Percentiles rank a stretch among this genome's conserved stretches.
phyloP scores from a whole-genome alignment of 1,140 invertebrate species.

The Pectinophora gossypiella region DNA sequence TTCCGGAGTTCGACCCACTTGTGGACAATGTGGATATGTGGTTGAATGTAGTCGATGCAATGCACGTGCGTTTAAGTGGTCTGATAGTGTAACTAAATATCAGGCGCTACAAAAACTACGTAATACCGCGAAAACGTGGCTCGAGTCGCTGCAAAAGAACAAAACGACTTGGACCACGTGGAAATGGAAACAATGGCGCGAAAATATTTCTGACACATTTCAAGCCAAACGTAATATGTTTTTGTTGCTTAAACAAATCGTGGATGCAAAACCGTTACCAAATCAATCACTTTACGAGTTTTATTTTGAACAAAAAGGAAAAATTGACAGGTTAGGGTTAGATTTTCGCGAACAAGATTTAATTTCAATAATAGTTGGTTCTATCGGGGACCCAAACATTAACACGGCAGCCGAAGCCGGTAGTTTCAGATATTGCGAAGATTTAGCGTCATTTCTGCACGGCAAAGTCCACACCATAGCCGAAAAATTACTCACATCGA shows the following conservation, averaged over 20 bases:
- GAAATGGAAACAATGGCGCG: constrained; percentile 7
- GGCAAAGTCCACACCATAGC: neutral
- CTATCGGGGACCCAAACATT: constrained; percentile 6
- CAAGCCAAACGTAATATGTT: constrained; percentile 7
- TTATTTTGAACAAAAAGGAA: constrained; percentile 5
- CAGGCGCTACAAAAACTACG: no score
- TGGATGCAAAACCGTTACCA: neutral
- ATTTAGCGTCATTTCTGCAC: constrained; percentile 14
- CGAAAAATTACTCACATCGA: neutral
- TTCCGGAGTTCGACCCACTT: constrained; percentile 8
- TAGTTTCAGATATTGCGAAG: constrained; percentile 10
- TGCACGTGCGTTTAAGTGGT: constrained; percentile 3
- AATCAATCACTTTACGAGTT: constrained; percentile 10
- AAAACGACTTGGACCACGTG: constrained; percentile 3
- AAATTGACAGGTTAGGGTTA: neutral
- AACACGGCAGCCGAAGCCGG: constrained; percentile 9
- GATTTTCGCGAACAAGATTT: constrained; percentile 3
- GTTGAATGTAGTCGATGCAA: constrained; percentile 6
- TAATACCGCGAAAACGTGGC: constrained; percentile 4
- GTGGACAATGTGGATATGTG: constrained; percentile 7
- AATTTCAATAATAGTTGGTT: constrained; percentile 3
- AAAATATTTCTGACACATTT: neutral
- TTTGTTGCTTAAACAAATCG: constrained; percentile 1
- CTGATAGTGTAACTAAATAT: constrained; percentile 3
- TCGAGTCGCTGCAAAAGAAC: constrained; percentile 4